These are phyloP conservation scores for Caenorhabditis imperialis DNA, from an alignment of 2,888 invertebrate species.

Conservation along the genomic window DNA sequence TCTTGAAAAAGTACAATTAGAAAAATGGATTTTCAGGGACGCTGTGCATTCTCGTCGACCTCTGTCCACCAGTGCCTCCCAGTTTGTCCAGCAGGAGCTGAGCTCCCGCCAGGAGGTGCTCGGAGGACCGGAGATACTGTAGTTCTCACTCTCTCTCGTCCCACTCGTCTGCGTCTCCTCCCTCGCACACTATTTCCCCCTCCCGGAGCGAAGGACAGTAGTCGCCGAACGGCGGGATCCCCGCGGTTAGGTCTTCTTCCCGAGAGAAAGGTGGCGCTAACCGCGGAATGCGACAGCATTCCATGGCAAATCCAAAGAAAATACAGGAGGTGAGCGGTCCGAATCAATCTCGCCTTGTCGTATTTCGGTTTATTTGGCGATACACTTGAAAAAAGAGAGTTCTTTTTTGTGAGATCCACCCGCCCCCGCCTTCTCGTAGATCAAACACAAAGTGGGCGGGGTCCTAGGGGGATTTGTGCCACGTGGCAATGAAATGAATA, in stretches of 20 bases:
- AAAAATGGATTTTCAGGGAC: too few relatives aligned
- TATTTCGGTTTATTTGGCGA: constrained; percentile 32
- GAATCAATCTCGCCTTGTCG: too few relatives aligned
- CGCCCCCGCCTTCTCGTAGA: constrained; percentile 27
- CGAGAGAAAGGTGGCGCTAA: constrained; percentile 44
- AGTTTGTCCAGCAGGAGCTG: too few relatives aligned
- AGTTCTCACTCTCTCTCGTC: constrained; percentile 19
- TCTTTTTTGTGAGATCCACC: constrained; percentile 15
- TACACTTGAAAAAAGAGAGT: constrained; percentile 39
- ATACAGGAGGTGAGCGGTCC: constrained; percentile 73
- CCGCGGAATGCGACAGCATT: constrained; percentile 74
- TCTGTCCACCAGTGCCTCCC: too few relatives aligned
- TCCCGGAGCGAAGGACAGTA: too few relatives aligned
- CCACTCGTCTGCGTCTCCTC: constrained; percentile 15
- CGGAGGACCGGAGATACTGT: too few relatives aligned
- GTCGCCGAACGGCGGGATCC: too few relatives aligned
- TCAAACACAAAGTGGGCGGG: constrained; percentile 26
- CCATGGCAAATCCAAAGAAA: constrained; percentile 74
- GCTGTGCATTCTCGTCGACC: too few relatives aligned
- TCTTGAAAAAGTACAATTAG: too few relatives aligned
- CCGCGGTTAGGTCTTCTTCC: constrained; percentile 60
- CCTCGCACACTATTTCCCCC: constrained; percentile 26
- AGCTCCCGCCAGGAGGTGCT: too few relatives aligned
- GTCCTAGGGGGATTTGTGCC: neutral
- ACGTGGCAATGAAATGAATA: constrained; percentile 19